Base-by-base conservation (phyloP, 2,888 invertebrate species). In the Parnassius orleans region DNA sequence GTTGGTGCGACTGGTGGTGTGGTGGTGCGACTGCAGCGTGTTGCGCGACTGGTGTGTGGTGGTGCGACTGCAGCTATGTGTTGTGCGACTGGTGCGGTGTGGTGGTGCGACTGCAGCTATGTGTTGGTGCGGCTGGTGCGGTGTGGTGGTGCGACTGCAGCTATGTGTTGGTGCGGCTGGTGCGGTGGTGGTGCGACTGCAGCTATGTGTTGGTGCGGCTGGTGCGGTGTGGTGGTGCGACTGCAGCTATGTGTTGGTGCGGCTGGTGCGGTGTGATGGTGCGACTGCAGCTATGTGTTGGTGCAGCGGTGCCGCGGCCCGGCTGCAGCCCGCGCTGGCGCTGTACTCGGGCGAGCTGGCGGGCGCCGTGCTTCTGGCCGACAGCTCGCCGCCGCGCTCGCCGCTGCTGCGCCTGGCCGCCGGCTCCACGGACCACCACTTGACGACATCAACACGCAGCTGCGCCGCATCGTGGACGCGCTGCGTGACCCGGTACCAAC, bases 261-360 rank as follows among this genome's bases (percentile, higher is more conserved):
- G 15, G 10, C 10, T 14, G 15, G 52, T 10, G 41, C 85, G 57
- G 86, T 80, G 90, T 91, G 47, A 93, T 11, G 43, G 43, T 9
- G 43, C 2, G 43, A 15, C 15, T 44, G 10, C 10, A 0, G 7
- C 42, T 10, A 15, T 1, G 43, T 43, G 19, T 2, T 19, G 53
- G 11, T 43, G 41, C 85, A 57, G 86, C 80, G 90, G 91, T 47
- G 93, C 94, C 63, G 96, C 97, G 5, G 96, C 96, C 71, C 93
- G 97, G 57, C 92, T 99, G 44, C 98, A 98, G 91, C 98, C 98
- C 70, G 96, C 99, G 50, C 94, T 99, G 80, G 96, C 96, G 33
- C 92, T 99, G 33, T 99, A 99, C 91, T 98, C 98, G 1, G 94
- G 95, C 79, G 97, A 98, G 78, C 92, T 99, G 65, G 95, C 96